These are phyloP conservation scores for Lochmaea crataegi DNA, from an alignment of 2,888 invertebrate genomes.

Conservation along the genomic window DNA sequence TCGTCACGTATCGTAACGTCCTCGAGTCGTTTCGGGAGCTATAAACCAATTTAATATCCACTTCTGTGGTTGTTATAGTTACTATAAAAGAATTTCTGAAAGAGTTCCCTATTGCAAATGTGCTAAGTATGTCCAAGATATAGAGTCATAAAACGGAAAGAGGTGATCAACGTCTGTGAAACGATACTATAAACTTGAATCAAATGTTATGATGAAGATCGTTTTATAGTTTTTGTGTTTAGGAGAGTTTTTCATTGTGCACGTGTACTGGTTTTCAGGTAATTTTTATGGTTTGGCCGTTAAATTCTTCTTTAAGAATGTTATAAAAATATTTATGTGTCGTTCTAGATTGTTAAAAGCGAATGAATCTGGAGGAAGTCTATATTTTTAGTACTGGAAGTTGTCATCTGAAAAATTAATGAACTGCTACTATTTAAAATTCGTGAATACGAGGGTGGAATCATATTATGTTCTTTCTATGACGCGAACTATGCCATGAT, in stretches of 20 bases:
- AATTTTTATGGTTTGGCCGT: constrained; percentile 31
- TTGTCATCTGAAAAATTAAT: background rate
- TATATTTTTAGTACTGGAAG: constrained; percentile 14
- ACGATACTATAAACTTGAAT: constrained; percentile 53
- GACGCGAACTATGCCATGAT: no score
- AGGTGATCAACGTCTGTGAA: constrained; percentile 49
- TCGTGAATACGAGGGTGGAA: no score
- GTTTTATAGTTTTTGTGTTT: constrained; percentile 51
- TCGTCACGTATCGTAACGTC: constrained; percentile 8
- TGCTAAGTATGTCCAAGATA: constrained; percentile 35
- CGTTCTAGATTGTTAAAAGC: constrained; percentile 1
- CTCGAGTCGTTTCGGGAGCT: constrained; percentile 43
- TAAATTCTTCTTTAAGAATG: constrained; percentile 28
- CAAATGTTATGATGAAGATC: constrained; percentile 56
- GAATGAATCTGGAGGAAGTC: constrained; percentile 12
- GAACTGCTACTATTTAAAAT: background rate
- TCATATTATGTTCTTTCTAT: no score
- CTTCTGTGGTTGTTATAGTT: constrained; percentile 63
- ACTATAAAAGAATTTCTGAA: constrained; percentile 63
- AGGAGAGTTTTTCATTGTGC: constrained; percentile 27
- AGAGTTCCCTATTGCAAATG: constrained; percentile 63
- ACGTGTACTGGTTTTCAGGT: constrained; percentile 31
- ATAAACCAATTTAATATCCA: constrained; percentile 64
- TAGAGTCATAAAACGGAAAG: constrained; percentile 59
- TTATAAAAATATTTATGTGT: constrained; percentile 25